Evolutionary conservation across 2,797 vertebrate species (phyloP), one percentile per base, ranked within the genome.

Genomic region (Cynodonichthys magdalenae): DNA sequence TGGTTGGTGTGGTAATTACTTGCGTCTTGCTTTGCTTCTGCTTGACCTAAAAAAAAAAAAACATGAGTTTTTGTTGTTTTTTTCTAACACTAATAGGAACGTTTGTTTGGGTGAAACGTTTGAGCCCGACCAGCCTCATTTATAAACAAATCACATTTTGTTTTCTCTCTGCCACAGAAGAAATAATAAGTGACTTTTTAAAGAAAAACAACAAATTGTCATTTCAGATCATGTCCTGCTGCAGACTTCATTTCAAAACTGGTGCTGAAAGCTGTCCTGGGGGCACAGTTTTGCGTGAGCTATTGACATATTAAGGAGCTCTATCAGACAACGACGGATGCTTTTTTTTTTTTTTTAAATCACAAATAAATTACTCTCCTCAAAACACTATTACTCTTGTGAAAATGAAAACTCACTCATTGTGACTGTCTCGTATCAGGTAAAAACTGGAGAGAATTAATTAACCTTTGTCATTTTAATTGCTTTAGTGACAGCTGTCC

Each of bases 381-480:
- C 82, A 82, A 88, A 91, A 92, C 84, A 82, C 82, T 64, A 86
- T 88, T 85, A 80, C 78, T 90, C 75, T 66, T 69, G 77, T 18
- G 80, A 83, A 90, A 89, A 90, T 87, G 84, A 90, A 89, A 92
- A 89, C 79, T 81, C 78, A 66, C 71, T 89, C 77, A 75, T 86
- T 86, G 88, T 81, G 84, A 89, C 83, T 75, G 83, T 86, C 86
- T 90, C 84, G 86, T 90, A 90, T 89, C 87, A 89, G 86, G 90
- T 89, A 85, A 90, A 87, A 90, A 91, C 51, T 82, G 79, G 69
- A 87, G 80, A 84, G 87, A 92, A 90, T 92, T 90, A 90, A 92
- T 92, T 89, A 92, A 92, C 88, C 91, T 92, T 91, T 92, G 90
- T 92, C 88, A 90, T 92, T 91, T 90, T 91, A 91, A 92, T 92